Evolutionary conservation across 2,113 vertebrate species (phyloP).

Genomic region (Eptatretus burgeri): DNA sequence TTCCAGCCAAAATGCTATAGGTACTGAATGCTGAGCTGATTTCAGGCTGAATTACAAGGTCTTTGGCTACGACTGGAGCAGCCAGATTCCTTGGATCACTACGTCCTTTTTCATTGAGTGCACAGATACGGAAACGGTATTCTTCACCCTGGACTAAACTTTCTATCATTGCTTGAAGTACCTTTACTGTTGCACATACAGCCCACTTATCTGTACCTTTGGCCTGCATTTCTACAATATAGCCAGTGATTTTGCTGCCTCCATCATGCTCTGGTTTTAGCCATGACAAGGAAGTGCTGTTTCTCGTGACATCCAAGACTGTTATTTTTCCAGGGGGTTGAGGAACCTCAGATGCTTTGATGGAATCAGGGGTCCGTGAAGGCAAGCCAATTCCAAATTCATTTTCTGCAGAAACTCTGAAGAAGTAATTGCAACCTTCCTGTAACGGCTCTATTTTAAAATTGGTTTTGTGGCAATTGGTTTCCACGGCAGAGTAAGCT

Average conservation of each 20-base stretch:
- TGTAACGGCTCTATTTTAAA: constrained; percentile 78
- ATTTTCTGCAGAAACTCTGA: constrained; percentile 68
- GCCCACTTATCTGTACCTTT: constrained; percentile 77
- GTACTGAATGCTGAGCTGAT: constrained; percentile 50
- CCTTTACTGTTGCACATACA: constrained; percentile 52
- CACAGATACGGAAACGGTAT: constrained; percentile 67
- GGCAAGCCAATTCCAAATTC: constrained; percentile 62
- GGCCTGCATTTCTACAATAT: constrained; percentile 68
- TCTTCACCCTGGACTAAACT: constrained; percentile 67
- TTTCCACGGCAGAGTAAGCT: constrained; percentile 59
- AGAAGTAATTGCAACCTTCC: constrained; percentile 80
- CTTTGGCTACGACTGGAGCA: constrained; percentile 59
- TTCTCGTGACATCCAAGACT: constrained; percentile 69
- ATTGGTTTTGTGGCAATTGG: constrained; percentile 62
- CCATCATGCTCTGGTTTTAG: constrained; percentile 81
- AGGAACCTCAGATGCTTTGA: constrained; percentile 85
- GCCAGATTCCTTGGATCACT: constrained; percentile 71
- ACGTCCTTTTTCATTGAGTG: constrained; percentile 81
- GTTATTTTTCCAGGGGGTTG: constrained; percentile 61
- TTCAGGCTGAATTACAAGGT: constrained; percentile 72
- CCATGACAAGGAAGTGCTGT: constrained; percentile 68
- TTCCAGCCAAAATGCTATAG: constrained; percentile 61
- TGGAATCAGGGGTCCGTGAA: constrained; percentile 38
- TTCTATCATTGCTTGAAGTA: constrained; percentile 42
- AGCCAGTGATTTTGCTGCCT: constrained; percentile 71